Evolutionary conservation across 2,113 vertebrate species (phyloP).

Genomic region (Archilochus colubris): DNA sequence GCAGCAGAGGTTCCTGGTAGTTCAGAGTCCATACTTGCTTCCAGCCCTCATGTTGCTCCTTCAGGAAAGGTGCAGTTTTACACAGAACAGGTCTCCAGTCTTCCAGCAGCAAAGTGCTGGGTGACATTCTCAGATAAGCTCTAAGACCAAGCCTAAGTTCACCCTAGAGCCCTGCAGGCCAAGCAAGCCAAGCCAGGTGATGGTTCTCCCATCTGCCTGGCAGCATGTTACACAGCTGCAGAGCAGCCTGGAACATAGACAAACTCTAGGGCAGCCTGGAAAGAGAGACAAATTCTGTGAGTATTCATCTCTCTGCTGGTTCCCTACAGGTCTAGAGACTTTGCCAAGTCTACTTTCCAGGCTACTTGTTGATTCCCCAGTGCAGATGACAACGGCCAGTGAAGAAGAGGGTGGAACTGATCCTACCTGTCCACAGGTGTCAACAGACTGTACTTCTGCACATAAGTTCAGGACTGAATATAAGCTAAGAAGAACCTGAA

Average conservation of each 20-base stretch:
- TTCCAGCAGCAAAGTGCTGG: not conserved
- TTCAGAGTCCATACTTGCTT: not conserved
- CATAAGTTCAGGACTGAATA: not conserved
- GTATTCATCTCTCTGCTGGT: not conserved
- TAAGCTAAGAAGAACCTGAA: not conserved
- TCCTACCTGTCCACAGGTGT: not conserved
- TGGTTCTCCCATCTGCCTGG: not conserved
- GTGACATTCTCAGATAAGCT: not conserved
- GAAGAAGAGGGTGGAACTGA: not conserved
- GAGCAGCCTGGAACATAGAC: slow-evolving; percentile 18
- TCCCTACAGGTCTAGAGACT: not conserved
- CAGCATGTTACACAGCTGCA: not conserved
- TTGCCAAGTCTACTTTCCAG: slow-evolving; percentile 9
- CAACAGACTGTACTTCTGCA: not conserved
- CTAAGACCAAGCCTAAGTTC: not conserved
- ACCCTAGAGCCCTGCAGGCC: not conserved
- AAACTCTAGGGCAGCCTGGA: slow-evolving; percentile 1
- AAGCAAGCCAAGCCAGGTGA: not conserved
- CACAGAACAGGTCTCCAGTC: not conserved
- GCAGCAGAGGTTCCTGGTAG: not conserved
- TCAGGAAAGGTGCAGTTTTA: not conserved
- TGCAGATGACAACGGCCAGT: fast-evolving
- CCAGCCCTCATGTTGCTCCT: not conserved
- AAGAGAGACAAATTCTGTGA: slow-evolving; percentile 9
- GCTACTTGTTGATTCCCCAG: not conserved